These are phyloP conservation scores for Aricia agestis DNA, from an alignment of 1,140 invertebrate species.

Conservation along the genomic window DNA sequence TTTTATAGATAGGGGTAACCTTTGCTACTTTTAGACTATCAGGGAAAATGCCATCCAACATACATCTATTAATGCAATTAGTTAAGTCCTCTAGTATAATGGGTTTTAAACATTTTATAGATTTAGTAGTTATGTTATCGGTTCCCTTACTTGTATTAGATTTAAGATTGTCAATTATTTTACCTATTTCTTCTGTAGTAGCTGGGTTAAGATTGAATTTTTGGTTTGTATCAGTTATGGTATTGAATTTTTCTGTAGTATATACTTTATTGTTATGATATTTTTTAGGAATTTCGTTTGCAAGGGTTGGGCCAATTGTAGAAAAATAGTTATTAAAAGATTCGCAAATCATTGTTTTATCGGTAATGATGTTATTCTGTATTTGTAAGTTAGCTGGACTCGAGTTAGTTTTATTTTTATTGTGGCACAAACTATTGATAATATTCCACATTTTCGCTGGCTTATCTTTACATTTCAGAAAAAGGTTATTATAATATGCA, in stretches of 20 bases:
- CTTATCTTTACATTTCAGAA: conserved; percentile 26
- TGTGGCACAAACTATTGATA: conserved; percentile 17
- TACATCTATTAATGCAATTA: conserved; percentile 23
- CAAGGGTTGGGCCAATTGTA: not conserved
- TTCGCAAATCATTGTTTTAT: not conserved
- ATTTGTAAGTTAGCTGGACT: conserved; percentile 20
- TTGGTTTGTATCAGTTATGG: not conserved
- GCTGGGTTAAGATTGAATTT: conserved; percentile 17
- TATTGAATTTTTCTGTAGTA: not conserved
- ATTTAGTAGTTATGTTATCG: conserved; percentile 17
- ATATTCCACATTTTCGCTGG: conserved; percentile 29
- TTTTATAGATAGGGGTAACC: conserved; percentile 22
- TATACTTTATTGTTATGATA: not conserved
- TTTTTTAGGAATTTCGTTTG: not conserved
- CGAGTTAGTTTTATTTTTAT: conserved; percentile 19
- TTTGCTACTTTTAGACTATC: conserved; percentile 25
- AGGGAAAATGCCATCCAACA: conserved; percentile 24
- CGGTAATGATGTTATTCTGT: conserved; percentile 2
- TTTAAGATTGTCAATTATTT: conserved; percentile 28
- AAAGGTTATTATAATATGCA: conserved; percentile 22
- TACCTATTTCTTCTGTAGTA: conserved; percentile 21
- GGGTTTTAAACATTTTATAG: conserved; percentile 26
- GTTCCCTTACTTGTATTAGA: conserved; percentile 25
- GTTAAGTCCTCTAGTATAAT: conserved; percentile 12
- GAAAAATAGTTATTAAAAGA: not conserved